These are phyloP conservation scores for Cettia cetti DNA, from an alignment of 2,113 vertebrate genomes.

Conservation along the genomic window DNA sequence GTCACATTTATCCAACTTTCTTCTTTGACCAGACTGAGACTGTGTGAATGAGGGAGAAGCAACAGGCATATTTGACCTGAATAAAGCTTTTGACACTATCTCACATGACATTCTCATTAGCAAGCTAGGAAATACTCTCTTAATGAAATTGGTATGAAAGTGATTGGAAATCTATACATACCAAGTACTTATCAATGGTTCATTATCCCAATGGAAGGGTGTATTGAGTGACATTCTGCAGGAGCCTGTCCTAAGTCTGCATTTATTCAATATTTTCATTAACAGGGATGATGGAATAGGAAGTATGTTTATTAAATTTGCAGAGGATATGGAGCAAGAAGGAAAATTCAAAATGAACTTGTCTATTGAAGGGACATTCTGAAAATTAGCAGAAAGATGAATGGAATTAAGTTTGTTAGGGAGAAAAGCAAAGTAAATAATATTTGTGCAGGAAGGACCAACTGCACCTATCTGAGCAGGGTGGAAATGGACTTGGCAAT, in stretches of 20 bases:
- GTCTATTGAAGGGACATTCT: neutral
- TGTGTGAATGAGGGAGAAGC: neutral
- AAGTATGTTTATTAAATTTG: conserved; percentile 60
- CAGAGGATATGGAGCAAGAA: conserved; percentile 45
- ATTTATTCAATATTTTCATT: conserved; percentile 67
- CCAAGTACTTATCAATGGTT: conserved; percentile 27
- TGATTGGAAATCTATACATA: conserved; percentile 57
- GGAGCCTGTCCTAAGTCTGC: conserved; percentile 30
- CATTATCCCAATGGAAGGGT: conserved; percentile 49
- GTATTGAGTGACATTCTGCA: conserved; percentile 61
- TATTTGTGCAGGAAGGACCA: neutral
- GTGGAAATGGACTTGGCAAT: neutral
- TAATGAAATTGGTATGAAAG: conserved; percentile 12
- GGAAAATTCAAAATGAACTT: conserved; percentile 36
- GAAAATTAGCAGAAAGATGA: conserved; percentile 6
- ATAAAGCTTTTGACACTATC: conserved; percentile 1
- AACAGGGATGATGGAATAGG: conserved; percentile 19
- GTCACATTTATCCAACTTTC: neutral
- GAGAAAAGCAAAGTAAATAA: neutral
- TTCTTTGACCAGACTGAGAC: neutral
- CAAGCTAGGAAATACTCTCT: neutral
- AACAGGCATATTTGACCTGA: neutral
- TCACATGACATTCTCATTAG: conserved; percentile 6
- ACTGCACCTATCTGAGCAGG: neutral
- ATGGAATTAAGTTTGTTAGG: neutral